Evolutionary conservation across 2,113 vertebrate genomes (phyloP).

Genomic region (Dipodomys ordii): DNA sequence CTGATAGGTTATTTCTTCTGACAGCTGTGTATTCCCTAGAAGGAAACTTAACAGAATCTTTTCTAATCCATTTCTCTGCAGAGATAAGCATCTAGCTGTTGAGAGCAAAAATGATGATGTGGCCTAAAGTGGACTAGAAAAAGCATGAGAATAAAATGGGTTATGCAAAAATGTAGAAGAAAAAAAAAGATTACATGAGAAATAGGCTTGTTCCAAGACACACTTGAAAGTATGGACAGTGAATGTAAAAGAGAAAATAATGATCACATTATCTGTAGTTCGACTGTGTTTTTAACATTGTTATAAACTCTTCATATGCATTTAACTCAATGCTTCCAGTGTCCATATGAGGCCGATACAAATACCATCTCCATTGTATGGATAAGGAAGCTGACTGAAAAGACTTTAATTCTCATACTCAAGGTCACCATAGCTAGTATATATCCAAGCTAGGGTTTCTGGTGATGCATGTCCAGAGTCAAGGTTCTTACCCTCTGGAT

Average conservation of each 20-base stretch:
- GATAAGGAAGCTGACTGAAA: not conserved
- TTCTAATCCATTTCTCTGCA: slow-evolving; percentile 48
- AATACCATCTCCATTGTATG: not conserved
- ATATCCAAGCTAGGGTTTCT: not conserved
- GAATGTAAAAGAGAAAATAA: slow-evolving; percentile 53
- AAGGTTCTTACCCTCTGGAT: not conserved
- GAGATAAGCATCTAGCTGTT: slow-evolving; percentile 8
- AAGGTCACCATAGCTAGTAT: not conserved
- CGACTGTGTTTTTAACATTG: slow-evolving; percentile 3
- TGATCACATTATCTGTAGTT: slow-evolving; percentile 49
- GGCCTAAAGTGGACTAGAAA: not conserved
- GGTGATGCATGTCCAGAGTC: not conserved
- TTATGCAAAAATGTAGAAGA: not conserved
- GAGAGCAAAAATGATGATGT: not conserved
- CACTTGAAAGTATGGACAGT: not conserved
- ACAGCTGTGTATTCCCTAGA: slow-evolving; percentile 32
- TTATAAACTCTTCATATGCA: not conserved
- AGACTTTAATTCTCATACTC: slow-evolving; percentile 33
- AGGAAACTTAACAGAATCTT: not conserved
- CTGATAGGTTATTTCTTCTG: not conserved
- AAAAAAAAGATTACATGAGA: not conserved
- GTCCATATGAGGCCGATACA: not conserved
- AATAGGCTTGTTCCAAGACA: slow-evolving; percentile 52
- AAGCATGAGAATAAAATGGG: not conserved
- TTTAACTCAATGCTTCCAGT: slow-evolving; percentile 39